Base-by-base conservation (phyloP, 2,113 vertebrate species). In the Platysternon megacephalum region DNA sequence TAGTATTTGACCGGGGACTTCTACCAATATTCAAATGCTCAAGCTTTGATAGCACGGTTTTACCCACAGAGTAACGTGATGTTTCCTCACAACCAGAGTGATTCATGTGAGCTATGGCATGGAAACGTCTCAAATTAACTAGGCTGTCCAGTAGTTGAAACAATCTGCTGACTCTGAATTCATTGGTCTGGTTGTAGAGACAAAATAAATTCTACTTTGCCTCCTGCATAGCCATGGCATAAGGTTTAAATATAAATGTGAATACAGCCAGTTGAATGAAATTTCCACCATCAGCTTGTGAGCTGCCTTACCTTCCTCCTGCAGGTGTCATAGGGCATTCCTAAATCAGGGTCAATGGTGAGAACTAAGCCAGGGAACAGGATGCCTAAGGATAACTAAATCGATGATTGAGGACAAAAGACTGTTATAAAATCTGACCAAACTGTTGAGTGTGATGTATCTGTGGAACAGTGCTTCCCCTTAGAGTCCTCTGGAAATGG, bases 381-480 rank as follows among this genome's bases (percentile, higher is more conserved):
- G 83, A 35, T 74, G 65, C 55, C 53, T 16, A 7, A 5, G 68
- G n/a, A 24, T 52, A n/a, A 3, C 13, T 53, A 56, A 35, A 6
- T 49, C 61, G 16, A 0, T 24, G 49, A 22, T 1, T 48, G 56
- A 48, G 61, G 53, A 8, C 76, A 52, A 53, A 52, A 48, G 44
- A 32, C 4, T 48, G 46, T 8, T n/a, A 1, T 8, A 6, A 6
- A 11, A 14, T 0, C 14, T 19, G 29, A 24, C 22, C 42, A 65
- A 35, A 42, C 22, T 79, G 55, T 79, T 0, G 0, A 0, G 2
- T n/a, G 79, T 68, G 61, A 48, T 61, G 35, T 21, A 68, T 3
- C 65, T 35, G 1, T 0, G 3, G 24, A 4, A 4, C 39, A 61
- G 46, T 83, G 3, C 19, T 49, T 48, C 32, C 32, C 48, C 17